Base-by-base conservation (phyloP, 2,888 invertebrate species). In the Thecophora atra region DNA sequence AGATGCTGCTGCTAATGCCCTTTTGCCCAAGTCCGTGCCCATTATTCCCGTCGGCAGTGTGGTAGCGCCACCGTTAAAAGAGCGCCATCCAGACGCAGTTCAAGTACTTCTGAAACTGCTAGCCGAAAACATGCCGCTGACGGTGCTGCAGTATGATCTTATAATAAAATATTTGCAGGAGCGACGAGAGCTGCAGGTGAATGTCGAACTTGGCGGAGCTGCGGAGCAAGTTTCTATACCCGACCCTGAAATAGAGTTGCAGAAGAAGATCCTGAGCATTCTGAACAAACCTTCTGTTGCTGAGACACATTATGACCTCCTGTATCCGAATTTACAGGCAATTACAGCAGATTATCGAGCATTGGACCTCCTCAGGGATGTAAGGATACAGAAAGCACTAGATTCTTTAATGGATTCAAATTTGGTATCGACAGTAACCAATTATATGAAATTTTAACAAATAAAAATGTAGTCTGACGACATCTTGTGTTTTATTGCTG, bases 51-150 rank as follows among this genome's bases (percentile, higher is more conserved):
- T 84, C 88, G 19, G 63, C 21, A 88, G 83, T 87, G 89, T 75
- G 87, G 89, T 70, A 88, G 89, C 0, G 75, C 82, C 76, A 81
- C 89, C 4, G 81, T 87, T 87, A 63, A 80, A 85, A n/a, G 88
- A 87, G 73, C 83, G 87, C 74, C 90, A 90, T 83, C 90, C 93
- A 0, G 91, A 91, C 77, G 89, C 91, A 0, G 89, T 94, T 68
- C 91, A 91, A 83, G 89, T 90, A 69, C 85, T 95, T 52, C 85
- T 97, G 2, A 94, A 94, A 73, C 90, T 95, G 81, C 87, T 97
- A 58, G 93, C 94, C 0, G 94, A 95, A 81, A 95, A 95, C 80
- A 90, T 93, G 67, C 90, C 92, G 17, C 86, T 95, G 56, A 93
- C 94, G 0, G 91, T 92, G 0, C 82, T 91, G 21, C 94, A 95